Percentiles rank a stretch among this genome's conserved stretches.
Conservation (phyloP, 2,797 vertebrate species). For the Lutjanus argentimaculatus region DNA sequence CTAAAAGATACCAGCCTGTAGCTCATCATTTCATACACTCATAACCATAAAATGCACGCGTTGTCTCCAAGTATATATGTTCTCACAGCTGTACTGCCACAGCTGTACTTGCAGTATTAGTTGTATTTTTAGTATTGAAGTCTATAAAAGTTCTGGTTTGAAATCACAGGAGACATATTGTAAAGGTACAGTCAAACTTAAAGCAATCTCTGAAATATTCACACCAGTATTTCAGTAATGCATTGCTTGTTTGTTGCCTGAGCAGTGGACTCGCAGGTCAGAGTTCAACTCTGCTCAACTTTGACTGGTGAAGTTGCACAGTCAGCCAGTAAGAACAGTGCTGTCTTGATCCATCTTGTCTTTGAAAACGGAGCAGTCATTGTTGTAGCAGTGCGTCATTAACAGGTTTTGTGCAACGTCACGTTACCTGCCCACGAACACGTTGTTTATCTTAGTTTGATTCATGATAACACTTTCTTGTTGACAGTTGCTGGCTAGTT, state of each 20-base stretch:
- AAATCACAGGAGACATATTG: background rate
- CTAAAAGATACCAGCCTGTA: constrained; percentile 47
- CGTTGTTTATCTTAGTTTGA: too few species aligned
- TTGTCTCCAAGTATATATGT: background rate
- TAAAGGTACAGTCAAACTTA: background rate
- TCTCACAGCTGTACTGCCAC: background rate
- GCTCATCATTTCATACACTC: constrained; percentile 9
- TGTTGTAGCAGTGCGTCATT: too few species aligned
- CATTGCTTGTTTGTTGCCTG: constrained; percentile 3
- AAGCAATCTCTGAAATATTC: background rate
- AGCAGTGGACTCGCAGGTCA: constrained; percentile 26
- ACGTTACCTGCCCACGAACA: too few species aligned
- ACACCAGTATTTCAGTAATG: background rate
- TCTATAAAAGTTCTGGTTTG: too few species aligned
- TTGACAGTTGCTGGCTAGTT: too few species aligned
- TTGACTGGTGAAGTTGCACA: constrained; percentile 17
- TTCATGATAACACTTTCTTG: too few species aligned
- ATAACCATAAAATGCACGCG: constrained; percentile 4
- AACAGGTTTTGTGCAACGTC: too few species aligned
- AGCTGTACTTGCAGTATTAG: background rate
- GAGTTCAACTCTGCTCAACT: constrained; percentile 21
- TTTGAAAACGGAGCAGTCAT: background rate
- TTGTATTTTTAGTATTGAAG: background rate
- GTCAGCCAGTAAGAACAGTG: constrained; percentile 11
- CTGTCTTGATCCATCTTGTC: background rate